Conservation (phyloP, 2,888 invertebrate species). For the Noctua janthe region DNA sequence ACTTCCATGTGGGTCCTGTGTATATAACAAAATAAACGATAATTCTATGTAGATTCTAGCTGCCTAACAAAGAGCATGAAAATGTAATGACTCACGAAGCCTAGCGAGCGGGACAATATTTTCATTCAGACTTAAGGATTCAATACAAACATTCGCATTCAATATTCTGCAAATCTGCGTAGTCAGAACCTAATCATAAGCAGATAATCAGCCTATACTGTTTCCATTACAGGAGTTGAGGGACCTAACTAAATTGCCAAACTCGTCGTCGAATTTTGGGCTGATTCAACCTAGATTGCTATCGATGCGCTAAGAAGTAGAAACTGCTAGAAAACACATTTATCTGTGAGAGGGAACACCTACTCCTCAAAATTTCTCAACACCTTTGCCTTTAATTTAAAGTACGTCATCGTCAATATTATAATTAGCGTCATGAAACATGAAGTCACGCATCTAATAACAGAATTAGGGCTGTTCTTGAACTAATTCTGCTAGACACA, state of each 20-base stretch:
- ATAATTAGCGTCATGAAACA: slow-evolving; percentile 40
- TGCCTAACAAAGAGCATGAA: slow-evolving; percentile 8
- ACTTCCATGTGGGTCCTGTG: neutral
- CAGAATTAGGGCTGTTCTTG: slow-evolving; percentile 56
- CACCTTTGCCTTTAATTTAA: neutral
- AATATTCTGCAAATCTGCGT: neutral
- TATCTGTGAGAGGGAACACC: neutral
- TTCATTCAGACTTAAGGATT: neutral
- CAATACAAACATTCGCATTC: neutral
- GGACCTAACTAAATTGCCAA: neutral
- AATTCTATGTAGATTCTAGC: neutral
- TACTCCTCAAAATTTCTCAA: slow-evolving; percentile 18
- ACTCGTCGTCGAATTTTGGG: neutral
- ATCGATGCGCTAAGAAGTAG: too few species aligned
- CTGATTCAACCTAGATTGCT: neutral
- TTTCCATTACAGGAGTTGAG: neutral
- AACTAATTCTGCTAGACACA: slow-evolving; percentile 39
- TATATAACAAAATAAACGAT: neutral
- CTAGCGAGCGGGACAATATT: neutral
- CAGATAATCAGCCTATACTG: neutral
- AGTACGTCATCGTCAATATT: slow-evolving; percentile 13
- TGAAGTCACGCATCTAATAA: slow-evolving; percentile 51
- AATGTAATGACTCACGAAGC: neutral
- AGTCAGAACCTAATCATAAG: neutral
- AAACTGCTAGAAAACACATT: neutral